Conservation (phyloP, 2,113 vertebrate genomes). For the Etheostoma spectabile region DNA sequence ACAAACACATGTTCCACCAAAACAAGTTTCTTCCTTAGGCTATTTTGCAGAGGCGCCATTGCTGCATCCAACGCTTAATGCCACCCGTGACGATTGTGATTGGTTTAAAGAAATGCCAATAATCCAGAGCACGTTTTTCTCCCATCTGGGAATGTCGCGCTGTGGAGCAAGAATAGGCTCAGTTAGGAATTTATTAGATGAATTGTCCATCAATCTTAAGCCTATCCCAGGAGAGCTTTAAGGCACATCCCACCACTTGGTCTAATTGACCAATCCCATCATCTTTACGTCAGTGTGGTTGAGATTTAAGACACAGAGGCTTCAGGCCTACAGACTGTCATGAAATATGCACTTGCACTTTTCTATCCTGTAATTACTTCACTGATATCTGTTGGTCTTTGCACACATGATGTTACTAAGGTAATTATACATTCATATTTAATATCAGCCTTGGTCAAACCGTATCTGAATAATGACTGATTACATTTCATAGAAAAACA, state of each 20-base stretch:
- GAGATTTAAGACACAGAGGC: conserved; percentile 9
- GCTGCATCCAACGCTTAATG: too few relatives aligned
- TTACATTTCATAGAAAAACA: neutral
- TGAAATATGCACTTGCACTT: neutral
- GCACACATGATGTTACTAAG: neutral
- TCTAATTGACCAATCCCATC: conserved; percentile 1
- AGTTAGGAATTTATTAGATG: conserved; percentile 23
- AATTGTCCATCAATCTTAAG: conserved; percentile 35
- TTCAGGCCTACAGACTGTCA: neutral
- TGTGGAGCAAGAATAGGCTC: conserved; percentile 12
- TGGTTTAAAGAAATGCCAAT: too few relatives aligned
- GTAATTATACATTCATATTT: neutral
- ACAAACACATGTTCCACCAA: too few relatives aligned
- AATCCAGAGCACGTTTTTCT: too few relatives aligned
- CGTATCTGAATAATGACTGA: neutral
- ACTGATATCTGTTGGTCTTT: conserved; percentile 25
- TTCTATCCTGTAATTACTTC: conserved; percentile 6
- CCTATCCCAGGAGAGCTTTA: conserved; percentile 16
- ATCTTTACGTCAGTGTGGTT: neutral
- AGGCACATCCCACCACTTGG: conserved; percentile 18
- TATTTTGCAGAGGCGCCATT: too few relatives aligned
- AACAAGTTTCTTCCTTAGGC: too few relatives aligned
- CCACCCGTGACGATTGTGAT: too few relatives aligned
- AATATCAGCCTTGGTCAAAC: neutral
- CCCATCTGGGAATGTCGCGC: too few relatives aligned